These are phyloP conservation scores for Allygus modestus DNA, from an alignment of 2,888 invertebrate species.

Conservation along the genomic window DNA sequence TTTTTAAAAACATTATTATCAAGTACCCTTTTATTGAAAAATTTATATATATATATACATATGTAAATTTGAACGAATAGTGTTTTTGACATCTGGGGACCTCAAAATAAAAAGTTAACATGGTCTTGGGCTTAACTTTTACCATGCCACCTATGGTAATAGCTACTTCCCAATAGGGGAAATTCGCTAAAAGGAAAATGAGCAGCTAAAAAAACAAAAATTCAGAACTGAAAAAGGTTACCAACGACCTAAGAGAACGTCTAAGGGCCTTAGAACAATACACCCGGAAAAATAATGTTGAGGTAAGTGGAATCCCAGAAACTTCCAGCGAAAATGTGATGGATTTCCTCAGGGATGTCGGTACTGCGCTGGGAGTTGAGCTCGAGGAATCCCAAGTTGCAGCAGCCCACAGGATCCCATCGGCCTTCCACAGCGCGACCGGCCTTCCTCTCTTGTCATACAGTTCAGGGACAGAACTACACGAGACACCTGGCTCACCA, in stretches of 20 bases:
- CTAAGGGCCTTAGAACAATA: conserved; percentile 10
- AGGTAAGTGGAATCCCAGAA: conserved; percentile 21
- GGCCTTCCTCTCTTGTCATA: conserved; percentile 25
- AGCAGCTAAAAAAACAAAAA: neutral
- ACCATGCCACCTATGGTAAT: too few species aligned
- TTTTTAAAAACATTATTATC: too few species aligned
- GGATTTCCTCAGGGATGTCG: conserved; percentile 2
- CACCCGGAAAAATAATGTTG: conserved; percentile 25
- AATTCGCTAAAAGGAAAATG: too few species aligned
- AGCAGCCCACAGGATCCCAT: conserved; percentile 51
- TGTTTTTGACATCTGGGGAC: too few species aligned
- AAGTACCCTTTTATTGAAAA: too few species aligned
- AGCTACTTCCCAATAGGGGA: too few species aligned
- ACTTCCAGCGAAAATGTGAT: conserved; percentile 10
- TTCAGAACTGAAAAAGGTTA: neutral
- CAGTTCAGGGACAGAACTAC: conserved; percentile 10
- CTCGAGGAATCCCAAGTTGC: conserved; percentile 4
- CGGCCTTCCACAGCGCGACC: neutral
- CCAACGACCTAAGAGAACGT: neutral
- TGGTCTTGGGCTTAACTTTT: too few species aligned
- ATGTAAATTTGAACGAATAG: too few species aligned
- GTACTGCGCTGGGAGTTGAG: conserved; percentile 3
- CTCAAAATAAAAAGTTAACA: too few species aligned
- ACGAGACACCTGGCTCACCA: conserved; percentile 31
- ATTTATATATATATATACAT: neutral